phyloP scores from a whole-genome alignment of 2,888 invertebrate species.

The Synanthedon vespiformis region DNA sequence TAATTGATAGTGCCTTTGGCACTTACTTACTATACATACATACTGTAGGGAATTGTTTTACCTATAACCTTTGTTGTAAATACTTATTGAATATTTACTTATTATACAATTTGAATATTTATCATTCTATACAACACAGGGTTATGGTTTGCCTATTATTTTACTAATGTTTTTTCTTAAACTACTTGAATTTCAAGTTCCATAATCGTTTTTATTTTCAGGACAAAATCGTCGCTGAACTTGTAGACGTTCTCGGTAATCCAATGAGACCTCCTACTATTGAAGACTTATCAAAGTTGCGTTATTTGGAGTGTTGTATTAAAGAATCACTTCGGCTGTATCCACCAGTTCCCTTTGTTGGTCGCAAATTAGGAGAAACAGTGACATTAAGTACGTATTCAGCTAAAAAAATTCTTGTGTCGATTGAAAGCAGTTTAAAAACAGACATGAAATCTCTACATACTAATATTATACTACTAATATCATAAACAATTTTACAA shows the following conservation, averaged over 20 bases:
- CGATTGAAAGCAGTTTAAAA: not conserved
- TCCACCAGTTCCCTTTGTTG: conserved; percentile 71
- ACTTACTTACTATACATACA: too few relatives aligned
- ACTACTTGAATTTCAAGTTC: too few relatives aligned
- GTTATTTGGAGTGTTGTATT: conserved; percentile 68
- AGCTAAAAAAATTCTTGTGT: not conserved
- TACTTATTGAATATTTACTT: too few relatives aligned
- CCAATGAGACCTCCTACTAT: conserved; percentile 47
- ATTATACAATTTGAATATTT: too few relatives aligned
- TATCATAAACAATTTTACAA: too few relatives aligned
- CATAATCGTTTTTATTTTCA: conserved; percentile 7
- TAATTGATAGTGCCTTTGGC: too few relatives aligned
- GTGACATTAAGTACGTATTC: conserved; percentile 49
- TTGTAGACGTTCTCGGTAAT: conserved; percentile 53
- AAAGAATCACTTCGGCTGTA: conserved; percentile 71
- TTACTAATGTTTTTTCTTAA: too few relatives aligned
- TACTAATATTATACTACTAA: not conserved
- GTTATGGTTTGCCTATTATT: not conserved
- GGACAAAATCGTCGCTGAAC: conserved; percentile 47
- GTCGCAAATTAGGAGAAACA: conserved; percentile 60
- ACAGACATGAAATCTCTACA: not conserved
- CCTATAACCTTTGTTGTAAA: too few relatives aligned
- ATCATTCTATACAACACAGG: too few relatives aligned
- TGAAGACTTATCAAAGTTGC: conserved; percentile 58
- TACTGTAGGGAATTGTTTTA: too few relatives aligned